A percentile compares a stretch with the other conserved stretches of the same genome.
phyloP scores from a whole-genome alignment of 2,888 invertebrate species.

The Drosophila pullipes region DNA sequence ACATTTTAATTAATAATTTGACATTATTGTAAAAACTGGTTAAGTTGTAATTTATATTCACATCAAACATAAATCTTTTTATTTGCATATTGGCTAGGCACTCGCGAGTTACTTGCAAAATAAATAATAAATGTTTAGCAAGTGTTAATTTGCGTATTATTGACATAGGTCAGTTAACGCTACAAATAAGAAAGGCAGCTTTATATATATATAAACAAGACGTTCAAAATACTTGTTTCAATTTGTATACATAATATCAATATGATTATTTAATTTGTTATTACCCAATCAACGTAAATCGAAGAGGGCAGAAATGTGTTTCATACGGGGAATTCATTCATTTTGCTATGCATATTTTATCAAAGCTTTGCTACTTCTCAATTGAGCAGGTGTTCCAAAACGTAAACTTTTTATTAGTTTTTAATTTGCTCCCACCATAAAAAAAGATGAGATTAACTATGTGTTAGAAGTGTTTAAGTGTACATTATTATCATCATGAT shows the following conservation, averaged over 20 bases:
- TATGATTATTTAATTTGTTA: background rate
- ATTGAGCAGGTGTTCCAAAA: background rate
- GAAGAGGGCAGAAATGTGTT: background rate
- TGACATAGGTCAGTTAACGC: conserved; percentile 5
- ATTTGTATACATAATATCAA: background rate
- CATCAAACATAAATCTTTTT: background rate
- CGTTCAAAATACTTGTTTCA: background rate
- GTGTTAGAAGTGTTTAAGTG: background rate
- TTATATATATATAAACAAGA: background rate
- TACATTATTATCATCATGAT: background rate
- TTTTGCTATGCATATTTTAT: background rate
- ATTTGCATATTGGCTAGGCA: conserved; percentile 1
- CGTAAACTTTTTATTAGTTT: background rate
- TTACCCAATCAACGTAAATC: background rate
- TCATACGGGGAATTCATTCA: background rate
- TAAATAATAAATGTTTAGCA: background rate
- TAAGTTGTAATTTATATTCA: background rate
- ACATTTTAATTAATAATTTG: background rate
- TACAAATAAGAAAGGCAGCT: conserved; percentile 1
- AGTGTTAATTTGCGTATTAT: background rate
- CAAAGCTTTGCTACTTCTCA: background rate
- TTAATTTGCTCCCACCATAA: background rate
- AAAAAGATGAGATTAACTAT: background rate
- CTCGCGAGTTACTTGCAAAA: background rate
- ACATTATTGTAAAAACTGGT: background rate